phyloP scores from a whole-genome alignment of 2,113 vertebrate species.

The Drymodes brunneopygia region DNA sequence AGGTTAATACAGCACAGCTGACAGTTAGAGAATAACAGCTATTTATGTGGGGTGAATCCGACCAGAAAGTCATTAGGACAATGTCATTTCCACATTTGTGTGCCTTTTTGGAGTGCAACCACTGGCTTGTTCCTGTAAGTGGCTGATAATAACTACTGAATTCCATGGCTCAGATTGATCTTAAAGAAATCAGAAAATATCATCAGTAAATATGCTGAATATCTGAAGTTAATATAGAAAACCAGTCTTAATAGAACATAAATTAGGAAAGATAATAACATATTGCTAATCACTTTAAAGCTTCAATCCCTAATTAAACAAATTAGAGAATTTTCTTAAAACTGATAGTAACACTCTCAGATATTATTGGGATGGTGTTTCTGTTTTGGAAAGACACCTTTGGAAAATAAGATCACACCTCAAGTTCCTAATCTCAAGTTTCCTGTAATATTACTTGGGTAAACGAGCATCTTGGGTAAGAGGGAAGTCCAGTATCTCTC shows the following conservation, averaged over 20 bases:
- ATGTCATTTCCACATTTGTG: neutral
- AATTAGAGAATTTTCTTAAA: neutral
- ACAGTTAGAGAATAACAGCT: neutral
- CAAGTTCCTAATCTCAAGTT: neutral
- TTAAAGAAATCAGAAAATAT: neutral
- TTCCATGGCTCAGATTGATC: neutral
- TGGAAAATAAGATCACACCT: neutral
- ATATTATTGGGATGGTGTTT: neutral
- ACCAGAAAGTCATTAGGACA: slow-evolving; percentile 10
- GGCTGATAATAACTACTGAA: neutral
- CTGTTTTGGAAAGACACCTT: neutral
- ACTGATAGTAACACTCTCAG: neutral
- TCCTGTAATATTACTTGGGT: neutral
- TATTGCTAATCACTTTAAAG: neutral
- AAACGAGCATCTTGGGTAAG: neutral
- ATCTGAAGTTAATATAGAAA: neutral
- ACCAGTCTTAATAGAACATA: neutral
- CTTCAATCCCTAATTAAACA: neutral
- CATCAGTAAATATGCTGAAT: neutral
- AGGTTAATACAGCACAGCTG: neutral
- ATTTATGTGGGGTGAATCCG: neutral
- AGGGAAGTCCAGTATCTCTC: neutral
- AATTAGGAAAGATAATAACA: neutral
- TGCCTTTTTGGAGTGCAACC: neutral
- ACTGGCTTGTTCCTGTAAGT: neutral